Conservation (phyloP, 2,113 vertebrate genomes). For the Aix galericulata region DNA sequence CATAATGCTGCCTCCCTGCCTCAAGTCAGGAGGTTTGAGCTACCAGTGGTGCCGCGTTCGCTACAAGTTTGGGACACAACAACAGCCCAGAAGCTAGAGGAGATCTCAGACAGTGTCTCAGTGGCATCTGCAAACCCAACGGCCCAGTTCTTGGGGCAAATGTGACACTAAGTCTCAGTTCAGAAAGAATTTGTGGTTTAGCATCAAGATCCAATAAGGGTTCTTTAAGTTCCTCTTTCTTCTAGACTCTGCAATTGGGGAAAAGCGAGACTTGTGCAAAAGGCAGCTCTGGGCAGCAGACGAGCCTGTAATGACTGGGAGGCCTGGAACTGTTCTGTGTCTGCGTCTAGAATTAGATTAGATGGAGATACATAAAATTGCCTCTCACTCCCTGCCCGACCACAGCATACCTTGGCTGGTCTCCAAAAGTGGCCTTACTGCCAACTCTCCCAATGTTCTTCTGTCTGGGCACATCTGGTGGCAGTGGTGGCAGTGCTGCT, state of each 20-base stretch:
- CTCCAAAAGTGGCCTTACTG: neutral
- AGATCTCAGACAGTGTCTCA: neutral
- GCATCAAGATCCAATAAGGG: neutral
- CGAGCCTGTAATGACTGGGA: neutral
- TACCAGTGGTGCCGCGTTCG: neutral
- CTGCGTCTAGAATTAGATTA: neutral
- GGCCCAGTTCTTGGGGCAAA: neutral
- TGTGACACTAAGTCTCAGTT: neutral
- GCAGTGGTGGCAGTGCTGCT: neutral
- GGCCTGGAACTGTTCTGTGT: neutral
- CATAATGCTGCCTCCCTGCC: neutral
- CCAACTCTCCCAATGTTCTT: neutral
- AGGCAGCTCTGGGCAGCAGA: neutral
- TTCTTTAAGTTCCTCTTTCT: neutral
- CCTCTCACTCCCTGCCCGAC: neutral
- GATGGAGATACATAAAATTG: neutral
- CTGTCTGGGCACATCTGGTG: neutral
- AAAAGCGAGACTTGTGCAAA: neutral
- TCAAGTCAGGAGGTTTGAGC: neutral
- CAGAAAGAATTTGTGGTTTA: neutral
- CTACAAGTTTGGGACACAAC: neutral
- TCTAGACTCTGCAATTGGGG: neutral
- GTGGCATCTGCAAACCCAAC: neutral
- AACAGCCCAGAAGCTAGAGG: neutral
- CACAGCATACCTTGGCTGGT: neutral